Conservation (phyloP, 2,888 invertebrate genomes). For the Cephus sareptanus region DNA sequence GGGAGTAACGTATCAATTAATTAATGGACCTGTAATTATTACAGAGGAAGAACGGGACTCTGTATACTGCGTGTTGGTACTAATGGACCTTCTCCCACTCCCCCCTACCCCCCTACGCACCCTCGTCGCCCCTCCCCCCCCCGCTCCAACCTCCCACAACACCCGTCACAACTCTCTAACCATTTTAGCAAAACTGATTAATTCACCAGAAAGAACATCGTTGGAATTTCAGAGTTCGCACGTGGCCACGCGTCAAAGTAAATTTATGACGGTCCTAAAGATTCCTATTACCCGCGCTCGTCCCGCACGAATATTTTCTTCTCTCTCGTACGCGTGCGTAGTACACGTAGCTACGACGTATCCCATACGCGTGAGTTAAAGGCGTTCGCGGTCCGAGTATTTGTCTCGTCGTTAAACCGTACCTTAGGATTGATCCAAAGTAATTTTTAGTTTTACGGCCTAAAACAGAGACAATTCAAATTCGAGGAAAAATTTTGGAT, state of each 20-base stretch:
- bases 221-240: neutral
- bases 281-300: neutral
- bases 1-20: neutral
- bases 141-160: neutral
- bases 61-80: neutral
- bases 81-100: neutral
- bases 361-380: neutral
- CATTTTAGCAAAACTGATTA: neutral
- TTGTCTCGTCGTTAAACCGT: no score
- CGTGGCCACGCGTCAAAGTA: neutral
- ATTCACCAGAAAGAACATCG: neutral
- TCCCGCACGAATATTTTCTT: neutral
- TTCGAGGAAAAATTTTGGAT: neutral
- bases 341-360: neutral
- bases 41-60: neutral
- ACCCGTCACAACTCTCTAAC: neutral
- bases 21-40: neutral
- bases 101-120: neutral
- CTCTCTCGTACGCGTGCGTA: neutral
- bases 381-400: no score
- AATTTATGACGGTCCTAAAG: neutral
- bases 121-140: no score
- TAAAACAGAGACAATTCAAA: neutral
- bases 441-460: no score
- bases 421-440: no score